Conservation (phyloP, 2,888 invertebrate genomes). For the Anodontia alba region DNA sequence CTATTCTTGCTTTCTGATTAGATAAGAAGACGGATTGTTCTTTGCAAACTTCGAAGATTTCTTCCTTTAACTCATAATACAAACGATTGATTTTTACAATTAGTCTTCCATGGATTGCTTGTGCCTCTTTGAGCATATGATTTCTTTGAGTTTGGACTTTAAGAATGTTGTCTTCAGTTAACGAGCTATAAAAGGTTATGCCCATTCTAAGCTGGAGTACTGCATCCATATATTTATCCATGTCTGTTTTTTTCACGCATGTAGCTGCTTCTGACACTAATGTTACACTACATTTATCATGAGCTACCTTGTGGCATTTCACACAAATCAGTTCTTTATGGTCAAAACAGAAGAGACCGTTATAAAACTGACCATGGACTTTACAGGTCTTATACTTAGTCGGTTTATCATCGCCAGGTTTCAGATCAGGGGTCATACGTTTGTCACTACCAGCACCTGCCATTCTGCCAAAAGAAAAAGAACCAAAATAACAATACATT, state of each 20-base stretch:
- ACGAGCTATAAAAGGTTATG: neutral
- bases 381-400: neutral
- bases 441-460: no score
- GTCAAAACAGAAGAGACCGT: neutral
- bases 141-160: neutral
- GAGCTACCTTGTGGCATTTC: neutral
- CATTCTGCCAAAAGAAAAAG: no score
- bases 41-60: constrained; percentile 6
- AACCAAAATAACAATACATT: no score
- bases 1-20: neutral
- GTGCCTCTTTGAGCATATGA: neutral
- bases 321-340: neutral
- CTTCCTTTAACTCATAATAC: neutral
- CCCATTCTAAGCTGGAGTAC: neutral
- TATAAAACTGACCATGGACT: neutral
- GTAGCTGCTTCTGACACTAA: neutral
- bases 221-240: neutral
- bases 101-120: neutral
- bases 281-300: neutral
- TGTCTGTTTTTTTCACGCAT: neutral
- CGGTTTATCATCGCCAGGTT: neutral
- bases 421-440: no score
- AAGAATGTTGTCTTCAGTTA: neutral
- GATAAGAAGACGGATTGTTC: neutral
- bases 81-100: neutral